phyloP scores from a whole-genome alignment of 2,888 invertebrate species.

The Cacoxenus indagator region DNA sequence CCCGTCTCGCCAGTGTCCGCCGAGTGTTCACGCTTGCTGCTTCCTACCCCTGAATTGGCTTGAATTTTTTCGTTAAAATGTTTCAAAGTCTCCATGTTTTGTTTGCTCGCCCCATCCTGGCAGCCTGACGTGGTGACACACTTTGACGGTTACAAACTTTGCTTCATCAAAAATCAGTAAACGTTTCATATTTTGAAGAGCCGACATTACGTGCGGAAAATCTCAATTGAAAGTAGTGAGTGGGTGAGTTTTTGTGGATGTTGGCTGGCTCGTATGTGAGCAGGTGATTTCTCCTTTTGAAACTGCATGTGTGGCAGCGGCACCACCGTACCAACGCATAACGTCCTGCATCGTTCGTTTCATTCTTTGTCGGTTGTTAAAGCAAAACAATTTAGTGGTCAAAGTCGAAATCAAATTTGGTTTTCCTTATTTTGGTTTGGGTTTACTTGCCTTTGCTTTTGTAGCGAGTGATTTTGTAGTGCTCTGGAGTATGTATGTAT shows the following conservation, averaged over 20 bases:
- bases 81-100: constrained; percentile 22
- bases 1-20: neutral
- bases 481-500: neutral
- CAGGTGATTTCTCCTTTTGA: constrained; percentile 11
- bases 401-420: constrained; percentile 5
- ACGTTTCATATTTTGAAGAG: constrained; percentile 63
- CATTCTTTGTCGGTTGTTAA: neutral
- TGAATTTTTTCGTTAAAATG: neutral
- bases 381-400: constrained; percentile 12
- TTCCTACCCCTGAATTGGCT: neutral
- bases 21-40: neutral
- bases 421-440: neutral
- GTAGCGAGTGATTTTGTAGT: neutral
- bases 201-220: constrained; percentile 59
- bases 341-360: neutral
- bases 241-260: neutral
- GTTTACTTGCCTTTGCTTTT: neutral
- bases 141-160: constrained; percentile 36
- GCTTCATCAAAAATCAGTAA: constrained; percentile 63
- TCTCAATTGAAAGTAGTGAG: constrained; percentile 33
- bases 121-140: neutral
- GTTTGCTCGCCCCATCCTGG: too few relatives aligned
- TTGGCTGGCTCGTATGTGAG: constrained; percentile 22
- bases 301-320: constrained; percentile 24
- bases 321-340: too few relatives aligned